Evolutionary conservation across 2,113 vertebrate species (phyloP).

Genomic region (Dipodomys merriami): DNA sequence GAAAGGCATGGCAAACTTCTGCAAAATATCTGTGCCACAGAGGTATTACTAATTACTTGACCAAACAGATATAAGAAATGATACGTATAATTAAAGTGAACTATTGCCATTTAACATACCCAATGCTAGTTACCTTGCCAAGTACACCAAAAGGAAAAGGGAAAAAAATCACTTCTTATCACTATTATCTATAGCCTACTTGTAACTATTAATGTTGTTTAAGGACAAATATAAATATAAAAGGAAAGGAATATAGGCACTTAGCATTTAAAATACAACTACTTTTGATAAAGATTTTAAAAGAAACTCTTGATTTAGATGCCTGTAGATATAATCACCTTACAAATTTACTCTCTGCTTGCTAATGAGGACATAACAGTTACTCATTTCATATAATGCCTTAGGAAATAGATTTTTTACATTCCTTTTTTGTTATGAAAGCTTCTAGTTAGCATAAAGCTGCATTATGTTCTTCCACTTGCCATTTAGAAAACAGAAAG

Average conservation of each 20-base stretch:
- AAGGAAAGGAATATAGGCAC: neutral
- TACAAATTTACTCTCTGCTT: constrained; percentile 47
- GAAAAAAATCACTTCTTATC: neutral
- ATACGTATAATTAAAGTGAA: neutral
- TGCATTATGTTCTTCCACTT: neutral
- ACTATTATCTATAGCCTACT: neutral
- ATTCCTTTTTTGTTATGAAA: neutral
- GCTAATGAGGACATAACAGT: constrained; percentile 54
- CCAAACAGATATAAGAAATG: neutral
- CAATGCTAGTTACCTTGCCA: neutral
- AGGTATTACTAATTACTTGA: neutral
- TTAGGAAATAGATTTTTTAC: constrained; percentile 20
- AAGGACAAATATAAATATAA: constrained; percentile 24
- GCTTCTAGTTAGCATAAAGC: neutral
- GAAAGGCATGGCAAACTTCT: neutral
- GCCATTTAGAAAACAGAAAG: constrained; percentile 12
- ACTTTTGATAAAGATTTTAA: constrained; percentile 54
- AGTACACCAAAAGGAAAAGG: neutral
- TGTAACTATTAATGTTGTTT: neutral
- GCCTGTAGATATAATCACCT: constrained; percentile 45
- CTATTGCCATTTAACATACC: neutral
- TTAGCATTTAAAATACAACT: constrained; percentile 48
- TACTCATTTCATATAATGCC: constrained; percentile 24
- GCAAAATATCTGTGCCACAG: neutral
- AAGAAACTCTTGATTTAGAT: constrained; percentile 36